A percentile compares a stretch with the other conserved stretches of the same genome.
phyloP scores from a whole-genome alignment of 2,113 vertebrate genomes.

The Hylia prasina region DNA sequence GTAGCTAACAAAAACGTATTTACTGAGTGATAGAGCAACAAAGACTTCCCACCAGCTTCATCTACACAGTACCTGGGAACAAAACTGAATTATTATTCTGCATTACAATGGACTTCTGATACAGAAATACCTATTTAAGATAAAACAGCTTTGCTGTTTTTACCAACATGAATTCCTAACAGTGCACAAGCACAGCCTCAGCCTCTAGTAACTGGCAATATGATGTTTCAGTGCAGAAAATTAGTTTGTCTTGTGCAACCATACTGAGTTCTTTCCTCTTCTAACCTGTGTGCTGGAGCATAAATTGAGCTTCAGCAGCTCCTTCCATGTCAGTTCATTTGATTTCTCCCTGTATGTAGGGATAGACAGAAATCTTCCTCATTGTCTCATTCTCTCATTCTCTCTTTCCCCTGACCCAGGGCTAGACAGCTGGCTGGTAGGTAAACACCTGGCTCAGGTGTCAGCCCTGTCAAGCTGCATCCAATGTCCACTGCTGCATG shows the following conservation, averaged over 20 bases:
- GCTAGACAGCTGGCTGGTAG: neutral
- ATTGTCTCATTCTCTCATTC: neutral
- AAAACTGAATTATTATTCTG: neutral
- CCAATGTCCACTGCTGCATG: accelerated
- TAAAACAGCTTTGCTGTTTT: neutral
- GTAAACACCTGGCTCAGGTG: neutral
- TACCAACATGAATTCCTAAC: neutral
- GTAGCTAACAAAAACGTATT: neutral
- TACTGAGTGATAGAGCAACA: neutral
- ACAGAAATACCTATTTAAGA: neutral
- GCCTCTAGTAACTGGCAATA: neutral
- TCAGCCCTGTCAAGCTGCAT: neutral
- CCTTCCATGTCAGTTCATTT: neutral
- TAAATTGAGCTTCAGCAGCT: neutral
- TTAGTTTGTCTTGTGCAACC: neutral
- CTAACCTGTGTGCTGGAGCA: neutral
- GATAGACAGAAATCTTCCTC: neutral
- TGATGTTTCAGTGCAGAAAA: neutral
- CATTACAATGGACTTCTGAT: neutral
- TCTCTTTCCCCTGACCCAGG: neutral
- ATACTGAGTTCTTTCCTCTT: neutral
- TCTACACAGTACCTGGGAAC: neutral
- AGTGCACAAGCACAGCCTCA: neutral
- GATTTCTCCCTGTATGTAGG: neutral
- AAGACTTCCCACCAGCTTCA: neutral